Conservation (phyloP, 2,888 invertebrate species). For the Timema podura region DNA sequence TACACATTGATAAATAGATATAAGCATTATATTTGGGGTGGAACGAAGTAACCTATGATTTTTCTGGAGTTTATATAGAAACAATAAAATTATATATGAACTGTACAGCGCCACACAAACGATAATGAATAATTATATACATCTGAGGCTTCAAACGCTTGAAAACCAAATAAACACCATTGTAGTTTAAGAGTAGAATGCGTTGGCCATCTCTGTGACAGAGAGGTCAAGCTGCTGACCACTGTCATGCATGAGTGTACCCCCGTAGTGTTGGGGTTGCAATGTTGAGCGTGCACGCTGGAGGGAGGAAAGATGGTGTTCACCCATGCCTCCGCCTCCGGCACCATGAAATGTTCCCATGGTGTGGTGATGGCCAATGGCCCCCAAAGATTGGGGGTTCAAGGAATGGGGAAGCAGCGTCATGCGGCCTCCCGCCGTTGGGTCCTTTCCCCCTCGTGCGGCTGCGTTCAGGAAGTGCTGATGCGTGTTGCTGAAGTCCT, state of each 20-base stretch:
- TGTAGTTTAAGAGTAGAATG: slow-evolving; percentile 24
- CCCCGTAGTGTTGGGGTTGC: slow-evolving; percentile 19
- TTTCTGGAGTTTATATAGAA: no score
- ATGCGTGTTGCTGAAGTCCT: slow-evolving; percentile 26
- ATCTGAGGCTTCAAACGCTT: neutral
- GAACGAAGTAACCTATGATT: no score
- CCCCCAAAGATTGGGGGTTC: slow-evolving; percentile 23
- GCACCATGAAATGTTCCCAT: slow-evolving; percentile 15
- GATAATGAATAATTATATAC: no score
- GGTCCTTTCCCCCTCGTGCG: slow-evolving; percentile 20
- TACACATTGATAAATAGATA: no score
- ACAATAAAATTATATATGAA: no score
- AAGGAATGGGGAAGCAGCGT: slow-evolving; percentile 20
- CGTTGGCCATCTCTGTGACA: slow-evolving; percentile 27
- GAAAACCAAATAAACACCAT: slow-evolving; percentile 17
- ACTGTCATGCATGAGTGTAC: slow-evolving; percentile 20
- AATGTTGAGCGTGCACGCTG: slow-evolving; percentile 19
- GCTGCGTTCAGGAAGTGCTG: slow-evolving; percentile 17
- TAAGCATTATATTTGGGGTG: no score
- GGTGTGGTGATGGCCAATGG: slow-evolving; percentile 26
- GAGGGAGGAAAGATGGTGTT: slow-evolving; percentile 16
- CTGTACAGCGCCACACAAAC: no score
- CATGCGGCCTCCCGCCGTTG: slow-evolving; percentile 19
- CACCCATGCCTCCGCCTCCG: slow-evolving; percentile 22
- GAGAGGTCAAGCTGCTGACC: slow-evolving; percentile 25